A percentile compares a stretch with the other conserved stretches of the same genome.
These are phyloP conservation scores for Rhinatrema bivittatum DNA, from an alignment of 2,797 vertebrate genomes.

Conservation along the genomic window DNA sequence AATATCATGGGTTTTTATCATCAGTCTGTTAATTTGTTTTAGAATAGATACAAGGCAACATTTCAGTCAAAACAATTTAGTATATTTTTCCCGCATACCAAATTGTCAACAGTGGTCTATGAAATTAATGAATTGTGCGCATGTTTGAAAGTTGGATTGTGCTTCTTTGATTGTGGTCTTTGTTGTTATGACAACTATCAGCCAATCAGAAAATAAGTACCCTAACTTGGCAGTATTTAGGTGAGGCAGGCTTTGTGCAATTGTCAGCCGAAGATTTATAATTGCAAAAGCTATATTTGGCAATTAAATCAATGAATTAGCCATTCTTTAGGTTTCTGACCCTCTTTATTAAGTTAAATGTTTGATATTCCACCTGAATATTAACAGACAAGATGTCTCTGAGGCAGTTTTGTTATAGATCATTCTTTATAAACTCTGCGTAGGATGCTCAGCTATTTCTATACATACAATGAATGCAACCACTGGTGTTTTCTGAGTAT, in stretches of 20 bases:
- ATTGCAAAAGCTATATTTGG: constrained; percentile 87
- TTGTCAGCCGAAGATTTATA: constrained; percentile 91
- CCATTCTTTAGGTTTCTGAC: constrained; percentile 65
- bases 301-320: constrained; percentile 76
- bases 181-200: constrained; percentile 92
- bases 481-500: constrained; percentile 41
- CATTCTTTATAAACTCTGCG: constrained; percentile 65
- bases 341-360: constrained; percentile 74
- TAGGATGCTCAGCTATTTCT: constrained; percentile 51
- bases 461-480: constrained; percentile 51
- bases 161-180: constrained; percentile 89
- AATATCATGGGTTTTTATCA: constrained; percentile 57
- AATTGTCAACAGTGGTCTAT: constrained; percentile 67
- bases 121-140: constrained; percentile 82
- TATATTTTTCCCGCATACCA: constrained; percentile 60
- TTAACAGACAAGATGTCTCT: constrained; percentile 50
- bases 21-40: constrained; percentile 53
- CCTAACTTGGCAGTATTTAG: constrained; percentile 83
- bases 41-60: constrained; percentile 57
- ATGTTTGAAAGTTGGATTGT: constrained; percentile 85
- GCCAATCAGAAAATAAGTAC: constrained; percentile 80
- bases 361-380: constrained; percentile 69
- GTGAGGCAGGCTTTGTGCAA: constrained; percentile 80
- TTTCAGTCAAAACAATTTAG: constrained; percentile 57
- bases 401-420: constrained; percentile 57